Percentiles rank a stretch among this genome's conserved stretches.
Conservation (phyloP, 2,113 vertebrate species). For the Puma concolor region DNA sequence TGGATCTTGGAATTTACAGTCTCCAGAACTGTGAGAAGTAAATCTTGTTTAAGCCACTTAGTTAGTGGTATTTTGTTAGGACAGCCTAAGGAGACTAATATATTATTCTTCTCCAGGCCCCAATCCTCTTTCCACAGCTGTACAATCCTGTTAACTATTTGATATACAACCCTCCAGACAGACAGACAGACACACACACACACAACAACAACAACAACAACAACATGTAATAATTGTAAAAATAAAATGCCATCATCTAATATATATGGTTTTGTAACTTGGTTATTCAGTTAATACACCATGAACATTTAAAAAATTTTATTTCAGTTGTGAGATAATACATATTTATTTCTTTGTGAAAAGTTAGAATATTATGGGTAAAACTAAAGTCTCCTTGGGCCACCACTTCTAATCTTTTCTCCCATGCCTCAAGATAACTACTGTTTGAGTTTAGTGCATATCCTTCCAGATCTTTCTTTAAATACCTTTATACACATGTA, state of each 20-base stretch:
- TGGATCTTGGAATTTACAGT: background rate
- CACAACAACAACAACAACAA: background rate
- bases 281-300: background rate
- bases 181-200: background rate
- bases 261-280: background rate
- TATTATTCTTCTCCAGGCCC: background rate
- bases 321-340: constrained; percentile 16
- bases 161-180: background rate
- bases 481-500: background rate
- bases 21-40: background rate
- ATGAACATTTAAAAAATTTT: background rate
- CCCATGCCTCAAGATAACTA: background rate
- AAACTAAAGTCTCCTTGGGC: background rate
- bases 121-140: background rate
- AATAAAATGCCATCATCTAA: background rate
- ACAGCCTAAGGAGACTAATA: background rate
- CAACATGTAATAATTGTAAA: background rate
- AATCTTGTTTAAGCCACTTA: background rate
- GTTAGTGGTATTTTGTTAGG: background rate
- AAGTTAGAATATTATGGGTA: background rate
- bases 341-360: background rate
- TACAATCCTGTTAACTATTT: background rate
- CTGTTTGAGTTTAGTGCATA: background rate
- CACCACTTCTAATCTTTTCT: background rate
- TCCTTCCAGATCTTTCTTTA: background rate